Base-by-base conservation (phyloP, 2,113 vertebrate species). In the Gorsachius goisagi region DNA sequence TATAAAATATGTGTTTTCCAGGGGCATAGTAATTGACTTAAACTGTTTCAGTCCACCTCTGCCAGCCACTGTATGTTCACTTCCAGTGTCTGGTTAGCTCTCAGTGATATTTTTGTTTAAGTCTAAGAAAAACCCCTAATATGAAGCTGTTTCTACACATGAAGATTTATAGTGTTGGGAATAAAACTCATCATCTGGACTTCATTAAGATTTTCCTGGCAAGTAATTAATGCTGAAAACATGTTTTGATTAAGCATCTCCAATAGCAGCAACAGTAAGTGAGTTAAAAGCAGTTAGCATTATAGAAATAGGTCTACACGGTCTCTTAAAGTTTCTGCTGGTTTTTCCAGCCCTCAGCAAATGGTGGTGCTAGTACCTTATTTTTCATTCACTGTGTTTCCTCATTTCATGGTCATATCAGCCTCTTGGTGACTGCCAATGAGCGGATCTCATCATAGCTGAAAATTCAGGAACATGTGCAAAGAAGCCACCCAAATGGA, bases 301-400 rank as follows among this genome's bases (percentile, higher is more conserved):
- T 86, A 82, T 32, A 90, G 72, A 75, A 82, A 27, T 39, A 69
- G 75, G 72, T 95, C 72, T 90, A 66, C 52, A 53, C 15, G 56
- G 82, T 71, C 87, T 94, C 84, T 96, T 94, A 35, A 90, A 90
- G 78, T 85, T 79, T 77, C 13, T 95, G 35, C 95, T 83, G 90
- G 96, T 97, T 95, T 97, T 98, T 95, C 98, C 98, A 97, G 44
- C 90, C 97, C 97, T 95, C 97, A 98, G 98, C 98, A 98, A 98
- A 98, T 5, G 98, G 98, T 98, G 98, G 98, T 98, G 98, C 98
- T 98, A 98, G 98, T 94, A 98, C 97, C 98, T 98, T 97, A 98
- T 94, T 98, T 98, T 98, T 98, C 97, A 97, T 95, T 91, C 63
- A 45, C 93, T 88, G 85, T 93, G 78, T 97, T 97, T 97, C 97